Base-by-base conservation (phyloP, 2,888 invertebrate species). In the Iphiclides podalirius region DNA sequence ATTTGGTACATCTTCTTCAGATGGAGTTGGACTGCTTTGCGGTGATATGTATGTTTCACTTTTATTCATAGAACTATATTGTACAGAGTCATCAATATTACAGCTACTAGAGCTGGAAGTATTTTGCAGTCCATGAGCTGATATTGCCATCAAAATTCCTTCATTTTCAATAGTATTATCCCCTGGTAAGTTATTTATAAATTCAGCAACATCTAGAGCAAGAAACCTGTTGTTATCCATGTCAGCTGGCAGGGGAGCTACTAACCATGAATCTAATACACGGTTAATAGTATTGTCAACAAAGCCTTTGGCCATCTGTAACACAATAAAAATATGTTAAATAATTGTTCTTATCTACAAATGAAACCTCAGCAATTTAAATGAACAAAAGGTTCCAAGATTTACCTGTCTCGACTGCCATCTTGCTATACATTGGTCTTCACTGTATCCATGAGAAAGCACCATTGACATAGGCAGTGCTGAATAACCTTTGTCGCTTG, bases 61-160 rank as follows among this genome's bases (percentile, higher is more conserved):
- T 33, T 54, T 57, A 23, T 26, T 36, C 2, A 28, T 35, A n/a
- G 53, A 47, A 43, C 52, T 59, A 37, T 17, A 36, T 17, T 41
- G 40, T n/a, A 26, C 12, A 1, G 33, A 38, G 0, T 39, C 34
- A 16, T 39, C 23, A 11, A 23, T 23, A 12, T 39, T 43, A 15
- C 37, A 48, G 16, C 48, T 62, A 66, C 69, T 69, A 14, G 75
- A 65, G 49, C 54, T 68, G 8, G 72, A 68, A 37, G 77, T 75
- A 55, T 81, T 86, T 58, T 91, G 92, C 49, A 94, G 74, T 0
- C 94, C 94, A 66, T 93, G 93, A 43, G 92, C 92, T 46, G 92
- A 92, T 61, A 94, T 94, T 2, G 94, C 94, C 93, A 93, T 94
- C 20, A 92, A 77, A 47, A 94, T 93, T 1, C 93, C 94, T 68